Base-by-base conservation (phyloP, 2,113 vertebrate genomes). In the Archilochus colubris region DNA sequence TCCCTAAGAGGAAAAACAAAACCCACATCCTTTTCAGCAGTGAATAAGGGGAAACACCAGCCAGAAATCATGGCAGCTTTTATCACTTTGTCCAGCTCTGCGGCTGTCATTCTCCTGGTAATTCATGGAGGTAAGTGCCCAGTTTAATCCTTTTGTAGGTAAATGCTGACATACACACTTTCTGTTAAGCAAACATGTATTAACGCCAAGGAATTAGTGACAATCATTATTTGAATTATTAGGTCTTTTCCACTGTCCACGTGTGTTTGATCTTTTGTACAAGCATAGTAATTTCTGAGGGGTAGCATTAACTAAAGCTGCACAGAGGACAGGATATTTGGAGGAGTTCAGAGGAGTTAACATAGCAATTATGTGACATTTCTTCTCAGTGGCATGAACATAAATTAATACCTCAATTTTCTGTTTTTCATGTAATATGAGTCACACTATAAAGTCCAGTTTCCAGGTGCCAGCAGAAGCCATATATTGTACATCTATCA, bases 1-100 rank as follows among this genome's bases (percentile, higher is more conserved):
- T 7, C 54, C 48, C 81, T 61, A 54, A 93, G 10, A 86, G 57
- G 48, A 89, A 84, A 81, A 93, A 22, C 51, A 43, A 93, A 96
- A 88, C 78, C 91, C 97, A 98, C 97, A 97, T 97, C 97, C 97
- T 98, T 76, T 93, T 57, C 20, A 33, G 24, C 17, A 36, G 28
- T 38, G 28, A 78, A 66, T 30, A 87, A 87, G 69, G 44, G 48
- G 9, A 28, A 84, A 66, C n/a, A 76, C 7, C 40, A 80, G 73
- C 31, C 36, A 83, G 88, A 82, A 93, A 59, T 67, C 54, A 98
- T 98, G 97, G 95, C 58, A 69, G 63, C 31, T 67, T 40, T 67
- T 70, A 31, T 57, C 11, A 28, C 5, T 8, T 30, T 82, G 62
- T 88, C 31, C 43, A 62, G 64, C 11, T 92, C 44, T 7, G 17